These are phyloP conservation scores for Lepas anatifera DNA, from an alignment of 2,888 invertebrate species.

Conservation along the genomic window DNA sequence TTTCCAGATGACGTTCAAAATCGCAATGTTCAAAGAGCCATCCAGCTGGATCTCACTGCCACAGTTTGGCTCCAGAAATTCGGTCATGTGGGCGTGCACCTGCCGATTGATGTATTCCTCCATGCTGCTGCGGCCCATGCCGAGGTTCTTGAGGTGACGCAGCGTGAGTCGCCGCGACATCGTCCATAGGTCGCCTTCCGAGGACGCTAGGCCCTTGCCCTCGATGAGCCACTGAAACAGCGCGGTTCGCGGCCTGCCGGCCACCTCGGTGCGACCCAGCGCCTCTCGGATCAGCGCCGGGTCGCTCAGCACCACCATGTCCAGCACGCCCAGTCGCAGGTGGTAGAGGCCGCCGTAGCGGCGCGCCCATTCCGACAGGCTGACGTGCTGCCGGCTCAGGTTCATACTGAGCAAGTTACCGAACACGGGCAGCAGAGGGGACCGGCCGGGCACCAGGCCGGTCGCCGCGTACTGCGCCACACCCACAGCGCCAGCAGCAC, in stretches of 20 bases:
- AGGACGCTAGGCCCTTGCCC: background rate
- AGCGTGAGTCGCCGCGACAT: constrained; percentile 7
- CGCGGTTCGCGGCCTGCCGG: background rate
- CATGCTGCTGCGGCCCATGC: constrained; percentile 7
- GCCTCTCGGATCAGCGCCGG: constrained; percentile 23
- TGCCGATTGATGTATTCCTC: constrained; percentile 1
- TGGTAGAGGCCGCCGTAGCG: constrained; percentile 25
- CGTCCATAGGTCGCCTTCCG: background rate
- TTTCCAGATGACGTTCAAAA: constrained; percentile 18
- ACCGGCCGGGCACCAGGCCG: no score
- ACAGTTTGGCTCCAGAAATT: background rate
- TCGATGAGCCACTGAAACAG: background rate
- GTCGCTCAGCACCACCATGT: constrained; percentile 23
- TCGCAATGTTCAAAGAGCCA: constrained; percentile 6
- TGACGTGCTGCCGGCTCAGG: no score
- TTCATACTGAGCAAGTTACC: no score
- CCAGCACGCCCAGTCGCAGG: constrained; percentile 19
- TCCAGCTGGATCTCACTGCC: background rate
- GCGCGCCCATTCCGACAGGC: constrained; percentile 19
- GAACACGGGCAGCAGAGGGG: no score
- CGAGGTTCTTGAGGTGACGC: background rate
- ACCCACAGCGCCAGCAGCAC: no score
- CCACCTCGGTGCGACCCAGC: constrained; percentile 4
- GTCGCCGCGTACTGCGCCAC: no score
- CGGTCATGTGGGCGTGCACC: background rate